Base-by-base conservation (phyloP, 2,888 invertebrate species). In the Clostera curtula region DNA sequence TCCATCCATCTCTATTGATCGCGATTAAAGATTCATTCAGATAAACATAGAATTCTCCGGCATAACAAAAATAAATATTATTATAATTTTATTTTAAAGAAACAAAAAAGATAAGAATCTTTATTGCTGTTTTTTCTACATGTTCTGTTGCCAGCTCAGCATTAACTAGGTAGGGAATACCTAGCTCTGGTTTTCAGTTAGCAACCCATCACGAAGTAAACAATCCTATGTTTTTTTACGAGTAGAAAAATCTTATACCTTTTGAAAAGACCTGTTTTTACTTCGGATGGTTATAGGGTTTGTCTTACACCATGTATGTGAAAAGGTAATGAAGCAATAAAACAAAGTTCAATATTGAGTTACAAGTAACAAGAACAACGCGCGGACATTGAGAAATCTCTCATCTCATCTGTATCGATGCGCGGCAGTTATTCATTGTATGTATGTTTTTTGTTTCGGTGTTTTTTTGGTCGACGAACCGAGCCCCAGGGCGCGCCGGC, bases 381-480 rank as follows among this genome's bases (percentile, higher is more conserved):
- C 61, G 67, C 66, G 65, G 69, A 75, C 74, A 65, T 73, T 67
- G 69, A 74, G 72, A 72, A 74, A 79, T 77, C 69, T 76, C 62
- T 79, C 75, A 75, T 77, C 74, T 77, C 70, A 72, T 71, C 74
- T 70, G 66, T 64, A 71, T 67, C 62, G 67, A 61, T 63, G 51
- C 56, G 52, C 65, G 65, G 63, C 69, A 65, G 70, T 71, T 70
- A 66, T 70, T 74, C 73, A 69, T 74, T 73, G 72, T 51, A 41
- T 44, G 41, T 48, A 31, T 67, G 48, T 60, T 59, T 66, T 66
- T 73, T 66, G 55, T 49, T 56, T 56, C 48, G n/a, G n/a, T n/a
- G 54, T 59, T 68, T 72, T 72, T 71, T 71, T 68, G 59, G 55
- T 59, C 43, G 44, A 42, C 43, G 44, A 53, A 42, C 47, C 52